Evolutionary conservation across 1,140 invertebrate genomes (phyloP).

Genomic region (Parapsyche elsis): DNA sequence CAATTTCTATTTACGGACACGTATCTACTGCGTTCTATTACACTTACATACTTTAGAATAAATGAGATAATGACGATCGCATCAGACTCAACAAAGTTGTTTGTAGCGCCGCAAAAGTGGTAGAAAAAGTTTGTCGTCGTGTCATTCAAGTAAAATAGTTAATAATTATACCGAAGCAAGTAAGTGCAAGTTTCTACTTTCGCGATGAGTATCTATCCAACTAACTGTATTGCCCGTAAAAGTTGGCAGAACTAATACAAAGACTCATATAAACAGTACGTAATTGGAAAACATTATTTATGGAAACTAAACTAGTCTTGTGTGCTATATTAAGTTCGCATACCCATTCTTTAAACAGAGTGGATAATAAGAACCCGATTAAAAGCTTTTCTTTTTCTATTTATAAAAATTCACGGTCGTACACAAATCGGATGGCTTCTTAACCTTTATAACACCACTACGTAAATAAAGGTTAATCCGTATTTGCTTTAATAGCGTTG

Average conservation of each 20-base stretch:
- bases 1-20: too few species aligned
- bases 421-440: neutral
- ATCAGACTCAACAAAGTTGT: constrained; percentile 8
- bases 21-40: too few species aligned
- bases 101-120: constrained; percentile 10
- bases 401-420: constrained; percentile 1
- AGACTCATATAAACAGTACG: neutral
- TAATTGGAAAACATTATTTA: constrained; percentile 2
- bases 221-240: neutral
- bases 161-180: neutral
- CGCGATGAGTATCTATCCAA: neutral
- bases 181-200: constrained; percentile 27
- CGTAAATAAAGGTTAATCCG: constrained; percentile 24
- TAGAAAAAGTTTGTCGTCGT: constrained; percentile 22
- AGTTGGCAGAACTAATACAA: neutral
- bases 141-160: constrained; percentile 14
- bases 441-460: constrained; percentile 2
- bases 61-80: constrained; percentile 20
- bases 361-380: neutral
- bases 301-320: neutral
- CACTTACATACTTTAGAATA: neutral
- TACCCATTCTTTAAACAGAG: too few species aligned
- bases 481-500: neutral
- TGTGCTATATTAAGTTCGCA: neutral
- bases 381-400: neutral